These are phyloP conservation scores for Auanema freiburgensis DNA, from an alignment of 2,888 invertebrate genomes.

Conservation along the genomic window DNA sequence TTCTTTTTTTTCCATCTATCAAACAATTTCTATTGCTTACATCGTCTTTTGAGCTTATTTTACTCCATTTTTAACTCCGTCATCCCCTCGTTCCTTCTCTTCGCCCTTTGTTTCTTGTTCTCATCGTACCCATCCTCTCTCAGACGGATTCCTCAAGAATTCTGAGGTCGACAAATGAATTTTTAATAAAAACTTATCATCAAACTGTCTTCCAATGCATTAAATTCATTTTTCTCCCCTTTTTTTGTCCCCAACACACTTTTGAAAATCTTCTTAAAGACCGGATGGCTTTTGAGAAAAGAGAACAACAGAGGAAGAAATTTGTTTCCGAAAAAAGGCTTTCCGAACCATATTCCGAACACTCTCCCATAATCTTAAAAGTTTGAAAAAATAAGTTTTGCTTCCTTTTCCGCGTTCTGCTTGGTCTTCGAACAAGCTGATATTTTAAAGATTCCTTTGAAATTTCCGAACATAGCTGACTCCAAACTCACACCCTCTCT, in stretches of 20 bases:
- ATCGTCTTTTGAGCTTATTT: conserved; percentile 19
- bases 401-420: conserved; percentile 6
- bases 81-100: conserved; percentile 12
- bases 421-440: too few species aligned
- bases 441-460: too few species aligned
- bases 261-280: too few species aligned
- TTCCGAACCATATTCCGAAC: conserved; percentile 9
- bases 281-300: too few species aligned
- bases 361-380: conserved; percentile 21
- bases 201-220: too few species aligned
- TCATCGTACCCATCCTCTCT: not conserved
- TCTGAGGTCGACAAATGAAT: conserved; percentile 21
- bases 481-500: conserved; percentile 1
- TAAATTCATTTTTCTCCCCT: too few species aligned
- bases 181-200: conserved; percentile 4
- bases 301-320: not conserved
- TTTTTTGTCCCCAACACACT: too few species aligned
- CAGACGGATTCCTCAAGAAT: not conserved
- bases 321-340: conserved; percentile 26
- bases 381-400: conserved; percentile 17
- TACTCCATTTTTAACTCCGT: conserved; percentile 3
- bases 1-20: too few species aligned
- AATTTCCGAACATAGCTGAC: too few species aligned
- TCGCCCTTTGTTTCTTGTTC: conserved; percentile 3
- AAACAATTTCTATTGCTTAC: conserved; percentile 8